Evolutionary conservation across 2,113 vertebrate genomes (phyloP), one percentile per base, ranked within the genome.

Genomic region (Capreolus pygargus): DNA sequence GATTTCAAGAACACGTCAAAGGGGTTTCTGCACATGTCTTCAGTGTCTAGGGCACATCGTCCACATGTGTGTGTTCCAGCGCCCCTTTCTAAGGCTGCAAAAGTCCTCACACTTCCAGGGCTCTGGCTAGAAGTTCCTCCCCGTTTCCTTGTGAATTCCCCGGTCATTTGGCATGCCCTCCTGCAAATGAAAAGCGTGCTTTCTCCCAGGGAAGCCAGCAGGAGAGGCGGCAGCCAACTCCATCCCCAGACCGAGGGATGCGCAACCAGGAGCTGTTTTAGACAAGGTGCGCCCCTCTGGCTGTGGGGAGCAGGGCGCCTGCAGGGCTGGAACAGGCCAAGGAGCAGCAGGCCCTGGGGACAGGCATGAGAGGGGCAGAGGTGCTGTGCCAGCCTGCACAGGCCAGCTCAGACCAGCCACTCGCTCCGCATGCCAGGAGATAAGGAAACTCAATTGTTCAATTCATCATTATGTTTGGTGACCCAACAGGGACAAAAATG

Each of bases 1-100:
- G 79, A 39, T 74, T 93, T 95, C 36, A 11, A 91, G 67, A 85
- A 52, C 81, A 79, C 2, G 3, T n/a, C 61, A 39, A 74, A 96
- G 52, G n/a, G 83, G 60, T 82, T 93, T 95, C 93, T 88, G 67
- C 89, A 45, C 93, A 60, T 87, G 12, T 91, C 90, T 70, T 70
- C 79, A 4, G 43, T 8, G 33, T 45, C 89, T 21, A 52, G 9
- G 54, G 52, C 21, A 21, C 23, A 33, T 86, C 33, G 55, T 57
- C 86, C 93, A 58, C 54, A 21, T 61, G 67, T 45, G 28, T 47
- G 36, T 89, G 17, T 64, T 76, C 95, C n/a, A 94, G 52, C 7
- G 16, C 58, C 91, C 28, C 39, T 91, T 82, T 60, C 47, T 30
- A 64, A 64, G 2, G 55, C 64, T 58, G 89, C 79, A 13, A 10